phyloP scores from a whole-genome alignment of 2,888 invertebrate genomes.

The Halictus quadricinctus region DNA sequence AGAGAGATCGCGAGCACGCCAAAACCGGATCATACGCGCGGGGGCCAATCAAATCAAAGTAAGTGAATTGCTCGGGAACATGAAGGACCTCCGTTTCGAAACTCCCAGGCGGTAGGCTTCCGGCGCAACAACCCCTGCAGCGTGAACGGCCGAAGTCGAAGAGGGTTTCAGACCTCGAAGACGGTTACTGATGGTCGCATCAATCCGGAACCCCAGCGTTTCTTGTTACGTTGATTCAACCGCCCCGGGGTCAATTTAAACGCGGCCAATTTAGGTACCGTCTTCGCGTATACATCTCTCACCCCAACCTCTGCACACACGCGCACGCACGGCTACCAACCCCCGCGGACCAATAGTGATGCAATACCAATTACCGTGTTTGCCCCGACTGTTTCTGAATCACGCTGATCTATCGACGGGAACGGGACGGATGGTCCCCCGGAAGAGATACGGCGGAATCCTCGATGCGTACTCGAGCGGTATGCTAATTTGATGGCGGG shows the following conservation, averaged over 20 bases:
- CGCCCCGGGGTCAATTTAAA: conserved; percentile 51
- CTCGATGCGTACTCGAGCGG: conserved; percentile 7
- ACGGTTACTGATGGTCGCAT: conserved; percentile 56
- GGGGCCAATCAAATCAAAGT: conserved; percentile 82
- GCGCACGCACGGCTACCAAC: background rate
- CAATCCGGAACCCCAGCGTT: conserved; percentile 44
- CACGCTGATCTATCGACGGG: background rate
- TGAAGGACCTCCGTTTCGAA: conserved; percentile 63
- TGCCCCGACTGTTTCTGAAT: conserved; percentile 5
- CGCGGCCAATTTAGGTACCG: conserved; percentile 44
- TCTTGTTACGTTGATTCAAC: conserved; percentile 50
- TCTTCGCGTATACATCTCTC: conserved; percentile 15
- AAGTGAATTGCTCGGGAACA: conserved; percentile 79
- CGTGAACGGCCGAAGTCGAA: conserved; percentile 6
- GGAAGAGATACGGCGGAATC: conserved; percentile 11
- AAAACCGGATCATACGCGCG: conserved; percentile 72
- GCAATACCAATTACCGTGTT: conserved; percentile 51
- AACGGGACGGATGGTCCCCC: background rate
- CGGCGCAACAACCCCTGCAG: conserved; percentile 39
- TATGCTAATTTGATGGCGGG: conserved; percentile 34
- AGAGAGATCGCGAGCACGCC: conserved; percentile 51
- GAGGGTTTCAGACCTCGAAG: conserved; percentile 48
- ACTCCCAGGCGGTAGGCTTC: conserved; percentile 66
- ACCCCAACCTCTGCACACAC: background rate
- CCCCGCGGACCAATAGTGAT: conserved; percentile 19